Evolutionary conservation across 2,797 vertebrate genomes (phyloP).

Genomic region (Aldrovandia affinis): DNA sequence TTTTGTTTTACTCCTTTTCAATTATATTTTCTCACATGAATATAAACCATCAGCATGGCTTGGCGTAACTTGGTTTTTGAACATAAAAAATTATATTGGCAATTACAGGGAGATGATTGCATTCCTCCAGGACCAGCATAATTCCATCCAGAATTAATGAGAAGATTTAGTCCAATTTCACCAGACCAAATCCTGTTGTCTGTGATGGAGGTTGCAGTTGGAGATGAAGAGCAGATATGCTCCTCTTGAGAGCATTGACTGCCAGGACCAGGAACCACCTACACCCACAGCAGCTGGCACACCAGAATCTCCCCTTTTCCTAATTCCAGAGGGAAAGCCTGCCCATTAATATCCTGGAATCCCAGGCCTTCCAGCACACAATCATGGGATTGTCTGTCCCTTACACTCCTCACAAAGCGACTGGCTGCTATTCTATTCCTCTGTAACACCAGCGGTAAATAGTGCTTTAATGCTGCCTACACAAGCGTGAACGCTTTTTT

Average conservation of each 20-base stretch:
- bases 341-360: conserved; percentile 39
- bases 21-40: background rate
- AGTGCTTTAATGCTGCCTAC: conserved; percentile 55
- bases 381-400: conserved; percentile 59
- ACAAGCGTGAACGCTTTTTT: conserved; percentile 54
- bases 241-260: background rate
- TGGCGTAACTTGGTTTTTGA: conserved; percentile 12
- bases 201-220: background rate
- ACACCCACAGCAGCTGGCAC: background rate
- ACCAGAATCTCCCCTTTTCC: background rate
- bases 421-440: conserved; percentile 38
- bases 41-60: conserved; percentile 13
- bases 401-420: conserved; percentile 52
- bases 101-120: conserved; percentile 37
- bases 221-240: background rate
- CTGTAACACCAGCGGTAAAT: conserved; percentile 49
- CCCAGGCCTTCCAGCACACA: conserved; percentile 51
- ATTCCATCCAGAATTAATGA: conserved; percentile 11
- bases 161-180: background rate
- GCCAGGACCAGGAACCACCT: background rate
- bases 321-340: background rate
- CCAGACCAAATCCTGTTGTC: background rate
- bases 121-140: conserved; percentile 26
- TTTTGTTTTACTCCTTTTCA: background rate
- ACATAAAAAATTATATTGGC: conserved; percentile 24